These are phyloP conservation scores for Metaphire vulgaris DNA, from an alignment of 1,140 invertebrate species.

Conservation along the genomic window DNA sequence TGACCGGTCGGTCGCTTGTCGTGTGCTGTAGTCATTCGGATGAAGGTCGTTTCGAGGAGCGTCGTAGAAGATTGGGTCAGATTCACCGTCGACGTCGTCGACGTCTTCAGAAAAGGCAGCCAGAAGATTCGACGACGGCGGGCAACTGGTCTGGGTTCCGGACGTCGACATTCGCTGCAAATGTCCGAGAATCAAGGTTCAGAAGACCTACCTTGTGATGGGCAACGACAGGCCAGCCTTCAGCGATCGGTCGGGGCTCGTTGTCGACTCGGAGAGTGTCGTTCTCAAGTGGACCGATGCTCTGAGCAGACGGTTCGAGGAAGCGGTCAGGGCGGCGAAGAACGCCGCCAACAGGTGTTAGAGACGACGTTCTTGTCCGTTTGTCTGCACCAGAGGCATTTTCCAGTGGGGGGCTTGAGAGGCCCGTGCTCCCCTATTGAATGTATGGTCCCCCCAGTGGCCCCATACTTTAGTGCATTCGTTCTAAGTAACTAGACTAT, in stretches of 20 bases:
- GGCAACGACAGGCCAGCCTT: constrained; percentile 57
- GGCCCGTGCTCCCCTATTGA: no score
- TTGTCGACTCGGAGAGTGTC: constrained; percentile 11
- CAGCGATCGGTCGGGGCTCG: constrained; percentile 7
- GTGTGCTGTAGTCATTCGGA: constrained; percentile 69
- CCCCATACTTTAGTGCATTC: no score
- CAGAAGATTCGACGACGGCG: constrained; percentile 61
- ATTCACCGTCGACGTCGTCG: constrained; percentile 76
- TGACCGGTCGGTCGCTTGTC: neutral
- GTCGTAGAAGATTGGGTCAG: constrained; percentile 67
- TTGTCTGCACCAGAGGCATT: no score
- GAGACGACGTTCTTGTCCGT: no score
- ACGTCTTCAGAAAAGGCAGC: constrained; percentile 67
- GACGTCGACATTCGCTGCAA: constrained; percentile 78
- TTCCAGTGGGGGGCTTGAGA: no score
- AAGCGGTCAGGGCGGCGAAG: neutral
- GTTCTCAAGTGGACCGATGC: constrained; percentile 9
- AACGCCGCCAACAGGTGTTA: no score
- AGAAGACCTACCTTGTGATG: constrained; percentile 56
- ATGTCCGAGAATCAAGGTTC: constrained; percentile 85
- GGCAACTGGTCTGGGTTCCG: constrained; percentile 72
- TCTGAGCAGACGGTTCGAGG: neutral
- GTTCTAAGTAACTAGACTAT: no score
- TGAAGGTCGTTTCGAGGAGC: constrained; percentile 73
- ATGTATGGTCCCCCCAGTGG: no score